Evolutionary conservation across 1,140 invertebrate genomes (phyloP), one percentile per base, ranked within the genome.

Genomic region (Hyles vespertilio): DNA sequence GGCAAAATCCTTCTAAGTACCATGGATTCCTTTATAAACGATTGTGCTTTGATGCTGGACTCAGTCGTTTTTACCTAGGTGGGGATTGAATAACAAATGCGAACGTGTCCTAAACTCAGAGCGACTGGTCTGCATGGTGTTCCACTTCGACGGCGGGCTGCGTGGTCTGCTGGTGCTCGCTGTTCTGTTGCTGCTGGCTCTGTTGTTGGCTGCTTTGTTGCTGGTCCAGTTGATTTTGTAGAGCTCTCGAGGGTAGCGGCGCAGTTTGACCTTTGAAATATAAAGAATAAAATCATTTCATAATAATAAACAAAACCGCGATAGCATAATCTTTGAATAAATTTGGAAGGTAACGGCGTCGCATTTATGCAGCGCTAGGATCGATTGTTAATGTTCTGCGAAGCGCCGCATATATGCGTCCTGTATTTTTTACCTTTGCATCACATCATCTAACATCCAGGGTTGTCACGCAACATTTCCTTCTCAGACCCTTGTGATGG

Each of bases 221-320:
- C 32, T 71, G 69, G 45, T 83, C 77, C 60, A 76, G 66, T 56
- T 82, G 76, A 57, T 77, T 75, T 48, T 73, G 76, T 49, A 84
- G 81, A 62, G 81, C 65, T 72, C 82, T 73, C 11, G 82, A 81
- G 36, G 85, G 74, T 9, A 89, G 58, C 10, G 85, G 85, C 6
- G 82, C 76, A 4, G 86, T 89, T 82, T 89, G 86, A 57, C 86
- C 86, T 89, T 67, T 61, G 62, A 58, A 43, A 69, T 22, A 53
- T 43, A 4, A 40, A 54, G 2, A 54, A 5, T 5, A 43, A 5
- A 7, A 43, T 54, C 8, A n/a, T 32, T 51, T 10, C 10, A 8
- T 7, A 48, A n/a, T 51, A 32, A 51, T 51, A 32, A 5, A 32
- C n/a, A 48, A n/a, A n/a, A 48, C n/a, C 7, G 46, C 5, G 7